phyloP scores from a whole-genome alignment of 2,113 vertebrate genomes.

The Castor canadensis region DNA sequence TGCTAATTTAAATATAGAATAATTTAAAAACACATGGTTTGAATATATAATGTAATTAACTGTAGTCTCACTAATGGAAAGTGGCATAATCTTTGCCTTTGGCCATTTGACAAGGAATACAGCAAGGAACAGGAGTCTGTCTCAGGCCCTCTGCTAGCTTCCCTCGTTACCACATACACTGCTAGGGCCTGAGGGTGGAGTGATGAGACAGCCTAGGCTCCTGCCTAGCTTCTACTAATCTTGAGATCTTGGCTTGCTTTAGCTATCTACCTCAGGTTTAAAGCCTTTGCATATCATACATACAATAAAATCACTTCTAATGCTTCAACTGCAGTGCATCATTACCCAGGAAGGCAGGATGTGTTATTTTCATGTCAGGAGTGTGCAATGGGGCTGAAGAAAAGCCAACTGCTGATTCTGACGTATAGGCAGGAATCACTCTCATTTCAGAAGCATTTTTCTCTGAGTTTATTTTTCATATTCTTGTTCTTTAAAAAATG shows the following conservation, averaged over 20 bases:
- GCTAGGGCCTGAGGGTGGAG: accelerated
- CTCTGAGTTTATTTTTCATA: not conserved
- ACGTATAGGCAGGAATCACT: not conserved
- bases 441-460: not conserved
- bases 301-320: not conserved
- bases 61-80: slow-evolving; percentile 43
- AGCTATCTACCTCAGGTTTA: not conserved
- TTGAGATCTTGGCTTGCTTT: not conserved
- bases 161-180: too few relatives aligned
- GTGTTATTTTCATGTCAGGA: not conserved
- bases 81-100: not conserved
- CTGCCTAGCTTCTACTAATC: not conserved
- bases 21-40: slow-evolving; percentile 50
- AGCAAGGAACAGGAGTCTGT: not conserved
- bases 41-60: slow-evolving; percentile 35
- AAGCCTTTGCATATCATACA: not conserved
- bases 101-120: slow-evolving; percentile 5
- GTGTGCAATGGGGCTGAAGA: not conserved
- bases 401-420: not conserved
- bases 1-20: slow-evolving; percentile 47
- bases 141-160: not conserved
- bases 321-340: not conserved
- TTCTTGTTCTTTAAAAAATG: too few relatives aligned
- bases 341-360: not conserved
- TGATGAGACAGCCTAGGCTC: not conserved